Percentiles rank a stretch among this genome's conserved stretches.
Conservation (phyloP, 2,888 invertebrate species). For the Drosophila falleni region DNA sequence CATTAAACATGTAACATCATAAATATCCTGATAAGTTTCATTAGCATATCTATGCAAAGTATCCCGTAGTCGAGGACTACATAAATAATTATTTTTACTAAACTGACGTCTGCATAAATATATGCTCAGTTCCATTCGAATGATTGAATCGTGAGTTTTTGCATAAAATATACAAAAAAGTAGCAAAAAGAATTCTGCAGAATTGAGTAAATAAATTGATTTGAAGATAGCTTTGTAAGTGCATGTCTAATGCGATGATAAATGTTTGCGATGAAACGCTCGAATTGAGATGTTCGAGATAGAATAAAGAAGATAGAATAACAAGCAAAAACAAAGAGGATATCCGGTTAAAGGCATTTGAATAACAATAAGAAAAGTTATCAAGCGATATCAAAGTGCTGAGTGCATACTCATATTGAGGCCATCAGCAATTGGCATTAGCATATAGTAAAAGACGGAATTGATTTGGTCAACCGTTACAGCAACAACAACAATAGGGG, state of each 20-base stretch:
- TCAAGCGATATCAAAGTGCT: slow-evolving; percentile 63
- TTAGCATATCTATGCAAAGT: neutral
- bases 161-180: slow-evolving; percentile 58
- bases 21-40: neutral
- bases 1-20: neutral
- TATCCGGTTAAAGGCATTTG: slow-evolving; percentile 71
- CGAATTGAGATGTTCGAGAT: slow-evolving; percentile 45
- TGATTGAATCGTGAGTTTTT: slow-evolving; percentile 30
- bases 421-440: slow-evolving; percentile 51
- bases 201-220: slow-evolving; percentile 20
- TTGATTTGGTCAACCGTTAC: slow-evolving; percentile 78
- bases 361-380: slow-evolving; percentile 63
- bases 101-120: neutral
- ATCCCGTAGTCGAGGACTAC: neutral
- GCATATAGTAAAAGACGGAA: slow-evolving; percentile 54
- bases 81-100: slow-evolving; percentile 12
- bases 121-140: neutral
- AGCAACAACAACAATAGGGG: slow-evolving; percentile 47
- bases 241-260: slow-evolving; percentile 77
- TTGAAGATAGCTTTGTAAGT: slow-evolving; percentile 38
- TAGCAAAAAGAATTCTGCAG: slow-evolving; percentile 2
- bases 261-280: slow-evolving; percentile 75
- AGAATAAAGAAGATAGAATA: slow-evolving; percentile 4
- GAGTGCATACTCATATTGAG: slow-evolving; percentile 33
- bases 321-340: slow-evolving; percentile 62